Evolutionary conservation across 2,113 vertebrate species (phyloP).

Genomic region (Coregonus clupeaformis): DNA sequence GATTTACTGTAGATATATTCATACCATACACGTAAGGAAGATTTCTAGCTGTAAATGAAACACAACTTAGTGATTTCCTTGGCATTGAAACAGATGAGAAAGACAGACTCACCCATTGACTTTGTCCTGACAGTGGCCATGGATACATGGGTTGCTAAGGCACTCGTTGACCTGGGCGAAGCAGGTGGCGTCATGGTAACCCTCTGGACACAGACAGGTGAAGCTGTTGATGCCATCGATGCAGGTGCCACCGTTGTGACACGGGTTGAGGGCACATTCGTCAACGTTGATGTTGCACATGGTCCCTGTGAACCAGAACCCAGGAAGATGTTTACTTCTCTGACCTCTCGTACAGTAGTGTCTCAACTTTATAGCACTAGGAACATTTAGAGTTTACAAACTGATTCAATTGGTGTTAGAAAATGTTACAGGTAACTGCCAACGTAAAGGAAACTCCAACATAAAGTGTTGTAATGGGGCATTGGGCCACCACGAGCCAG

Average conservation of each 20-base stretch:
- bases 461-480: too few species aligned
- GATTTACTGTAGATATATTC: background rate
- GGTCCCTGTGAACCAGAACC: constrained; percentile 69
- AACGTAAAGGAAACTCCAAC: too few species aligned
- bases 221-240: constrained; percentile 85
- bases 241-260: constrained; percentile 92
- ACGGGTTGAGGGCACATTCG: constrained; percentile 86
- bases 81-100: background rate
- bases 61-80: background rate
- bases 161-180: constrained; percentile 94
- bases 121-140: constrained; percentile 86
- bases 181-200: constrained; percentile 88
- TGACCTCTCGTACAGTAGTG: background rate
- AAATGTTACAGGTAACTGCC: too few species aligned
- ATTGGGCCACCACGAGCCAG: too few species aligned
- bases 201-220: constrained; percentile 86
- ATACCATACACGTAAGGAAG: background rate
- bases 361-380: too few species aligned
- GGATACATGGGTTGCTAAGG: constrained; percentile 91
- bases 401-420: too few species aligned
- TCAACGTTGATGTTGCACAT: constrained; percentile 94
- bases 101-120: constrained; percentile 83
- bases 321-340: background rate
- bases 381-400: too few species aligned
- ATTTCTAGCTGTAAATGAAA: background rate